Base-by-base conservation (phyloP, 2,888 invertebrate species). In the Scaptomyza flava region DNA sequence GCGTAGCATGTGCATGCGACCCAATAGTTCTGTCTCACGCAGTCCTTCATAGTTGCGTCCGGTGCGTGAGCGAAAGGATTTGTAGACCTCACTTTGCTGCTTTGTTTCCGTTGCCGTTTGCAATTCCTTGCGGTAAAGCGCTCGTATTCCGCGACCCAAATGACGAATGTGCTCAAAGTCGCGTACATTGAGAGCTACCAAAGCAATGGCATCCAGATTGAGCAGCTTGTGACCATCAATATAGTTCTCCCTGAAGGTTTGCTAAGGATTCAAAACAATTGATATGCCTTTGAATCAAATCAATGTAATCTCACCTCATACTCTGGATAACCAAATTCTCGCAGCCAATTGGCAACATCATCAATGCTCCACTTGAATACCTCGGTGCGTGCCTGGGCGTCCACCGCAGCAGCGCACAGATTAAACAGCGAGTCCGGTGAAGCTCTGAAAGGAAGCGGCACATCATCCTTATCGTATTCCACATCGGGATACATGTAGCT, bases 1-100 rank as follows among this genome's bases (percentile, higher is more conserved):
- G 63, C 90, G 90, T 5, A 94, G 64, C 0, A 94, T 92, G 58
- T 93, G 93, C 93, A 93, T 93, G 90, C 92, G 93, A 0, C 93
- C 91, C 1, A 93, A 91, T 0, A 94, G 82, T 33, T 94, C 93
- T 0, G 91, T 91, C 58, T 93, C 93, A 65, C 72, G 91, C 54
- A 93, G 77, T 2, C 91, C 89, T 0, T 93, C 93, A 91, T 93
- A 93, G 12, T 72, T 91, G 0, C 92, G 92, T 0, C 94, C 94
- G 0, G 93, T 93, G 41, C 92, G 90, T 0, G 93, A 91, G 12
- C 93, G 93, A 83, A 93, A 93, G 82, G 93, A 90, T 1, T 93
- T 93, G 67, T 93, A 93, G n/a, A 93, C 92, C 0, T 93, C 93
- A 3, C 92, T 77, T 0, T 93, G 93, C 43, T 92, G 91, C 23